Conservation (phyloP, 2,113 vertebrate genomes). For the Aptenodytes forsteri region DNA sequence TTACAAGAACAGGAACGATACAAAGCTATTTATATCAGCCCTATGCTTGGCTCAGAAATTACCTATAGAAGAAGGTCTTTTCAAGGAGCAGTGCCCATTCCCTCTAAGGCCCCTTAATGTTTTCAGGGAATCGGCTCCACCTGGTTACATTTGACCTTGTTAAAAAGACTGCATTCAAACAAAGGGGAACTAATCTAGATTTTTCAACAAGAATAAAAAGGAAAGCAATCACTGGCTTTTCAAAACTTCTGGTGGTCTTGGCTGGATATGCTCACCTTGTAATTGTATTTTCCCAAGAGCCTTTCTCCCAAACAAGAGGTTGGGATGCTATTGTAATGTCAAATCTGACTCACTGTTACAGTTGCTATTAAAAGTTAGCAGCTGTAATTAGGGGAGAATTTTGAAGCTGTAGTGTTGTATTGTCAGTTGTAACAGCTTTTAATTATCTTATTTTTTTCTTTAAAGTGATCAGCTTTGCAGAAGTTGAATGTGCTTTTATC, state of each 20-base stretch:
- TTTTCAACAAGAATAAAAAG: not conserved
- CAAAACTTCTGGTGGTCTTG: slow-evolving; percentile 9
- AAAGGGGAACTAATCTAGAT: not conserved
- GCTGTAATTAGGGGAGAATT: slow-evolving; percentile 65
- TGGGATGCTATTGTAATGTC: slow-evolving; percentile 24
- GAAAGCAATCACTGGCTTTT: slow-evolving; percentile 12
- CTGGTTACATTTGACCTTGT: not conserved
- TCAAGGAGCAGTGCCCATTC: not conserved
- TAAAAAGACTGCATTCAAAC: slow-evolving; percentile 6
- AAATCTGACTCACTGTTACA: slow-evolving; percentile 60
- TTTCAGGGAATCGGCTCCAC: not conserved
- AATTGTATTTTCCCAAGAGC: slow-evolving; percentile 5
- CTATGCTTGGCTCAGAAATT: not conserved
- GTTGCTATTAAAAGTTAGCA: slow-evolving; percentile 64
- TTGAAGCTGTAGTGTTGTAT: slow-evolving; percentile 61
- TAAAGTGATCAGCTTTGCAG: slow-evolving; percentile 63
- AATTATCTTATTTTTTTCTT: slow-evolving; percentile 66
- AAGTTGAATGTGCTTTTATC: slow-evolving; percentile 62
- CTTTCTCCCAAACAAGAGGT: not conserved
- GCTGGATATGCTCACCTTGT: not conserved
- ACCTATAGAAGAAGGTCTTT: not conserved
- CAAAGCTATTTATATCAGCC: not conserved
- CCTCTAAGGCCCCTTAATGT: not conserved
- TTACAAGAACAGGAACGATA: not conserved
- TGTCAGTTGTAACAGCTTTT: slow-evolving; percentile 70